Evolutionary conservation across 1,140 invertebrate genomes (phyloP).

Genomic region (Orussus abietinus): DNA sequence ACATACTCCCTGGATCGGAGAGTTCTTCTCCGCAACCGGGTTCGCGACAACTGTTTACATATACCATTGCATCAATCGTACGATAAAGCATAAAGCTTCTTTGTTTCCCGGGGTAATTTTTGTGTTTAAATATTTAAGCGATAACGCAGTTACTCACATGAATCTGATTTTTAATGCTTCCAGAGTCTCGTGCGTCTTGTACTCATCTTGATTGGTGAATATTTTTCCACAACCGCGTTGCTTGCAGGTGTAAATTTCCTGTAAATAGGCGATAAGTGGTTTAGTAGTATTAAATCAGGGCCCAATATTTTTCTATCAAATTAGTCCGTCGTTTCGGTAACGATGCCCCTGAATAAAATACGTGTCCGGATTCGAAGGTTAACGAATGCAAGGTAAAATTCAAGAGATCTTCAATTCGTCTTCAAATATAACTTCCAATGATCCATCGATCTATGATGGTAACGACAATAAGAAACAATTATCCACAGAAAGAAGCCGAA

Average conservation of each 20-base stretch:
- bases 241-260: constrained; percentile 50
- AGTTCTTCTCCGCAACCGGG: constrained; percentile 50
- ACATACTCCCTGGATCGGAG: constrained; percentile 49
- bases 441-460: no score
- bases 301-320: no score
- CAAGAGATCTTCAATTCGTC: no score
- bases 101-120: no score
- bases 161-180: constrained; percentile 49
- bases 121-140: background rate
- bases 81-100: background rate
- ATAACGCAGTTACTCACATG: constrained; percentile 33
- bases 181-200: constrained; percentile 45
- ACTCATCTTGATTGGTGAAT: constrained; percentile 49
- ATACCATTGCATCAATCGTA: no score
- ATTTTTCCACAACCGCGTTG: constrained; percentile 48
- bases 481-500: background rate
- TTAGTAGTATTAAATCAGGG: no score
- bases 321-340: no score
- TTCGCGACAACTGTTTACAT: constrained; percentile 44
- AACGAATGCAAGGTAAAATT: no score
- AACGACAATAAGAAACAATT: no score
- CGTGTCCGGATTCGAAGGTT: no score
- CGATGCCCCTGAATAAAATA: no score
- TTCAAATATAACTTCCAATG: no score
- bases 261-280: constrained; percentile 15